These are phyloP conservation scores for Ceyx melanurus DNA, from an alignment of 2,113 vertebrate species.

Conservation along the genomic window DNA sequence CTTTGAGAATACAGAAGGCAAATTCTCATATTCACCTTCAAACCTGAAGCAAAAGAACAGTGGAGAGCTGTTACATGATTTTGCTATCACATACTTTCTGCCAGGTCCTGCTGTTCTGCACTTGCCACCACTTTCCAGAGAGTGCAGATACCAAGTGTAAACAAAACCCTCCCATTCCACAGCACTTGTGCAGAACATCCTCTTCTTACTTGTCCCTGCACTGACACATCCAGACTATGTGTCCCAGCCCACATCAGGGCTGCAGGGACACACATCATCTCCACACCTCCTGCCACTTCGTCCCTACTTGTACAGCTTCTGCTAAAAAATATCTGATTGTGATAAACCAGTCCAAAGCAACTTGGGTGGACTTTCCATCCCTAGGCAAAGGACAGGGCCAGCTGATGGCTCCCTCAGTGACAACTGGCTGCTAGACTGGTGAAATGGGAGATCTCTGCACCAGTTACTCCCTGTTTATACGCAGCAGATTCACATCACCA, in stretches of 20 bases:
- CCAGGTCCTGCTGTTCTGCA: not conserved
- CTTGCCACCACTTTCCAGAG: not conserved
- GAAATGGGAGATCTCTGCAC: not conserved
- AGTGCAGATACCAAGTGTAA: fast-evolving
- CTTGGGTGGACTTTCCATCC: fast-evolving
- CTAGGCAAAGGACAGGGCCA: not conserved
- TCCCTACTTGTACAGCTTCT: not conserved
- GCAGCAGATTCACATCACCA: not conserved
- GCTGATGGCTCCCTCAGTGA: not conserved
- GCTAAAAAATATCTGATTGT: not conserved
- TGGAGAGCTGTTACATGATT: not conserved
- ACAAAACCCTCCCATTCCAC: fast-evolving
- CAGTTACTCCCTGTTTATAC: not conserved
- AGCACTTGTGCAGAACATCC: fast-evolving
- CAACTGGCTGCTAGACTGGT: not conserved
- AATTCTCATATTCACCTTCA: not conserved
- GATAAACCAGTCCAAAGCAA: not conserved
- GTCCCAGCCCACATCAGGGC: not conserved
- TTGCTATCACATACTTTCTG: not conserved
- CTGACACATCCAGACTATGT: fast-evolving
- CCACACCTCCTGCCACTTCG: not conserved
- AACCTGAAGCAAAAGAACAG: not conserved
- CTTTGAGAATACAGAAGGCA: not conserved
- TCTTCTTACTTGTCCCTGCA: not conserved
- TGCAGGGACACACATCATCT: not conserved